Evolutionary conservation across 2,888 invertebrate species (phyloP).

Genomic region (Drepanosiphum platanoidis): DNA sequence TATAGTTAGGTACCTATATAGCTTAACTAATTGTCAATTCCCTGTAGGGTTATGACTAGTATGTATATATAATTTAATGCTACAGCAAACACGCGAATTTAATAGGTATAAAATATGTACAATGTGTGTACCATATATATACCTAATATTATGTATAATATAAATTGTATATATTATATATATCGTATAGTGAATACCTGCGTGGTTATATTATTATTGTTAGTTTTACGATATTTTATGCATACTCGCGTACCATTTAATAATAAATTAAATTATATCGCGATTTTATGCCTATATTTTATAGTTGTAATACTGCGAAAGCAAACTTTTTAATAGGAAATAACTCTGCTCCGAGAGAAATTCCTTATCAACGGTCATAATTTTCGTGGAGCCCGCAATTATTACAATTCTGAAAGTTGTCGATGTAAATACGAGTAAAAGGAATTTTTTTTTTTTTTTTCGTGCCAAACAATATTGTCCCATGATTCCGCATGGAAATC

Average conservation of each 20-base stretch:
- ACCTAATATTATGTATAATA: no score
- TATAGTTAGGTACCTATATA: no score
- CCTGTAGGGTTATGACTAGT: constrained; percentile 8
- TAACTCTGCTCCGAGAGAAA: neutral
- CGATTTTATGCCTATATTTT: neutral
- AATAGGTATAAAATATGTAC: constrained; percentile 9
- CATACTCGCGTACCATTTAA: neutral
- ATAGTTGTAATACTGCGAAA: neutral
- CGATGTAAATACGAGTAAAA: no score
- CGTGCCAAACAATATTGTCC: no score
- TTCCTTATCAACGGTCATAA: neutral
- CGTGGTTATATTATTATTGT: constrained; percentile 10
- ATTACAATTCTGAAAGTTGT: no score
- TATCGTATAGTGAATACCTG: no score
- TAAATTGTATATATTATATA: no score
- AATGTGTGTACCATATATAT: neutral
- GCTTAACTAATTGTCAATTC: constrained; percentile 35
- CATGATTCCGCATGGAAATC: no score
- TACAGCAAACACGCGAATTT: neutral
- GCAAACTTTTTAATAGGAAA: neutral
- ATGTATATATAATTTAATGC: constrained; percentile 38
- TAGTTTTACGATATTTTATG: neutral
- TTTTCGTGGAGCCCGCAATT: neutral
- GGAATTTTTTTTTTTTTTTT: no score
- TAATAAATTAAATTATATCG: constrained; percentile 29